Base-by-base conservation (phyloP, 2,113 vertebrate species). In the Lipophrys pholis region DNA sequence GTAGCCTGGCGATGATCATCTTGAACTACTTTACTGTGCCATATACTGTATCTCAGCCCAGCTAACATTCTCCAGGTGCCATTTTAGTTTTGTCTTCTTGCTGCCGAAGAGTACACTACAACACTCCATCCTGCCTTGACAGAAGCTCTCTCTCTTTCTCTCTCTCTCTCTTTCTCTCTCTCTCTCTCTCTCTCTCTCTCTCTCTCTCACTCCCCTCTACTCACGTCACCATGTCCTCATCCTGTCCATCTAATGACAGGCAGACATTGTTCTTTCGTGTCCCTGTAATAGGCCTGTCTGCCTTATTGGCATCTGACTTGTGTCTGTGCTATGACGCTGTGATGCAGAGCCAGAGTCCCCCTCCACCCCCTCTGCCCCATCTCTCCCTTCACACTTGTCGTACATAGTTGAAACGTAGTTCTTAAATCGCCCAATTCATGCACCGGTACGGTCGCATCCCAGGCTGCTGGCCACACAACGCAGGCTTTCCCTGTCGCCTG, bases 271-370 rank as follows among this genome's bases (percentile, higher is more conserved):
- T 56, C 54, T 69, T 74, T 78, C 69, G 57, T 67, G 84, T 79
- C 50, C 42, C 39, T 69, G 69, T 86, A 73, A 87, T 69, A 48
- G 81, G 69, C 72, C 74, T 41, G 51, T 82, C 72, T 76, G 15
- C 63, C 21, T 69, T 50, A 55, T 69, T 42, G 81, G 40, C 59
- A 5, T 77, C 41, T 41, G 43, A 61, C 52, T 75, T 1, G 38
- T 55, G 54, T 64, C 17, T 41, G 79, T 15, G 21, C 21, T 2
- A 30, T 30, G 21, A 30, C 21, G 21, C 69, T 59, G 17, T 43
- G 38, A 73, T 53, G 46, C 46, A 43, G 51, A 78, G 69, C 45
- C 51, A 42, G 42, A 76, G 49, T 65, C 67, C 66, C 58, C 15
- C 40, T 50, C 48, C 10, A 45, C 10, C 5, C 45, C n/a, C 8